Base-by-base conservation (phyloP, 2,797 vertebrate species). In the Buphagus erythrorhynchus region DNA sequence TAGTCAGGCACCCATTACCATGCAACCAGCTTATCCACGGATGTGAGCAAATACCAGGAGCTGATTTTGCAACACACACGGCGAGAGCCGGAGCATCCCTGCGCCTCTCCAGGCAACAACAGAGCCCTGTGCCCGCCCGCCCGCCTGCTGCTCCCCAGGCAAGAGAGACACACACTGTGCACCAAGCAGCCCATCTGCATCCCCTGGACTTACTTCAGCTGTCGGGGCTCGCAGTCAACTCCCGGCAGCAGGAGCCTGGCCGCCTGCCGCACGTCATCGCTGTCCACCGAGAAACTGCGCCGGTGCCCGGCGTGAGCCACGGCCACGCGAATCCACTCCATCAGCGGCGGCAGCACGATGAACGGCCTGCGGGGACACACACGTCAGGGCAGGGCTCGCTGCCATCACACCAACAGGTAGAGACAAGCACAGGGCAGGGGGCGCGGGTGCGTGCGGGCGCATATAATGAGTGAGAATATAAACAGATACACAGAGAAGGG, bases 311-410 rank as follows among this genome's bases (percentile, higher is more conserved):
- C 98, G 79, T 99, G 99, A 79, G 99, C 99, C 97, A 99, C 98
- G 2, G 99, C 98, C 88, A 99, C 99, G 35, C 99, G 98, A 62
- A 99, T 99, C 99, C 99, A 99, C 97, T 99, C 99, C 99, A 99
- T 99, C 97, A 99, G 97, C 15, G 99, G 99, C 2, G 99, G 99
- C 97, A 99, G 98, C 97, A 99, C 98, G 86, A 99, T 97, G 96
- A 99, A 99, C 1, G 99, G 99, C 98, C 99, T 99, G 43, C 95
- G 66, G 86, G 86, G 92, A 98, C 93, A 93, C 42, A 95, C 2
- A 55, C 66, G 62, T 92, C 29, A 95, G 42, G 26, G 86, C 57
- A 71, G 26, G 10, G 82, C 29, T 65, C 46, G 40, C 43, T 1
- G 9, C 40, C 79, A 33, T 5, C 93, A 35, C 71, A 11, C 19